A percentile compares a stretch with the other conserved stretches of the same genome.
Conservation (phyloP, 2,797 vertebrate species). For the Brachymystax lenok region DNA sequence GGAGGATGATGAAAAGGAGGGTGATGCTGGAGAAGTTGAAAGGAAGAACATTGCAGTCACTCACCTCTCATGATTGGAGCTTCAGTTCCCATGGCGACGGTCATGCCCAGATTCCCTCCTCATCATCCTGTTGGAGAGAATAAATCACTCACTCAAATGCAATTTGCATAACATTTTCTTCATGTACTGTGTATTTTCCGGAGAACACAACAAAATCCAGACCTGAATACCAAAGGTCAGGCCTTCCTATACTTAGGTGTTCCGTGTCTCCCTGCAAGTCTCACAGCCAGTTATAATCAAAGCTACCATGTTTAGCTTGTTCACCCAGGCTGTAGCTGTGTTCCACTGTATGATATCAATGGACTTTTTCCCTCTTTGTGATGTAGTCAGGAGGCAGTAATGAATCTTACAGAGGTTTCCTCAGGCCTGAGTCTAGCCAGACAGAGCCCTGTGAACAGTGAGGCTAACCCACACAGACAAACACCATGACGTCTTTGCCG, state of each 20-base stretch:
- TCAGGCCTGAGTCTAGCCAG: constrained; percentile 59
- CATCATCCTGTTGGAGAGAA: constrained; percentile 85
- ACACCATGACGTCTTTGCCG: constrained; percentile 49
- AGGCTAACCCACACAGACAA: constrained; percentile 67
- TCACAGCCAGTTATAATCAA: constrained; percentile 49
- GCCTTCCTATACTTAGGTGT: constrained; percentile 15
- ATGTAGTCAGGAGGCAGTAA: constrained; percentile 54
- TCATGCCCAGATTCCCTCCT: constrained; percentile 98
- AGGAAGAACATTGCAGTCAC: constrained; percentile 48
- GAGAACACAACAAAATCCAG: background rate
- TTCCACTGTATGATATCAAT: constrained; percentile 48
- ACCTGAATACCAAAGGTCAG: background rate
- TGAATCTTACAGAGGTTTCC: constrained; percentile 51
- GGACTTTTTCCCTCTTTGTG: constrained; percentile 34
- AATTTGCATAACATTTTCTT: background rate
- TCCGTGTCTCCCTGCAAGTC: constrained; percentile 4
- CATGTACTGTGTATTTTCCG: background rate
- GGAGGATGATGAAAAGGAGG: no score
- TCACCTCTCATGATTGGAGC: constrained; percentile 85
- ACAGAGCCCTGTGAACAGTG: constrained; percentile 59
- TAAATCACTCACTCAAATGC: background rate
- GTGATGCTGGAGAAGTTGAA: background rate
- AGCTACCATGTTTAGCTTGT: constrained; percentile 51
- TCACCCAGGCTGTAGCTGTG: constrained; percentile 33
- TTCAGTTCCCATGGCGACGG: constrained; percentile 74